Evolutionary conservation across 2,113 vertebrate genomes (phyloP).

Genomic region (Gasterosteus nipponicus): DNA sequence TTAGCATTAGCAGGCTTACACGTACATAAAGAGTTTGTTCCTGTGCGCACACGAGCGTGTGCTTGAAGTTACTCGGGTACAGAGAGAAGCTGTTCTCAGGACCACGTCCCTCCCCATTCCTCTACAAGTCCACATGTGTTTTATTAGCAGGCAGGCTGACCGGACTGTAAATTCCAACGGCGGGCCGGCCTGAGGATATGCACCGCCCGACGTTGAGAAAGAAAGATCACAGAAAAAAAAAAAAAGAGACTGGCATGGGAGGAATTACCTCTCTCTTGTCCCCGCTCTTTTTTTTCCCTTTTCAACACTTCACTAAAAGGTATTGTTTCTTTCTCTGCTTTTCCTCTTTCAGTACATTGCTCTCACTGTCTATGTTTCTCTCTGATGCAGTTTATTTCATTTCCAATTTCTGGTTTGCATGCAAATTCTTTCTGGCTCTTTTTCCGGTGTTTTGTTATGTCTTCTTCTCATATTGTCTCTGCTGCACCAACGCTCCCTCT

Average conservation of each 20-base stretch:
- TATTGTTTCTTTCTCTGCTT: neutral
- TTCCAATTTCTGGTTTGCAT: conserved; percentile 13
- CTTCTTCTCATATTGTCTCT: conserved; percentile 21
- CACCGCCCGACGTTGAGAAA: conserved; percentile 52
- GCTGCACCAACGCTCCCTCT: neutral
- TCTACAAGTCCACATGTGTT: conserved; percentile 82
- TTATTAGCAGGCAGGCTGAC: conserved; percentile 77
- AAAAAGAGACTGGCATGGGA: conserved; percentile 38
- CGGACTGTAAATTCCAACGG: conserved; percentile 78
- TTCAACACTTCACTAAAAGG: neutral
- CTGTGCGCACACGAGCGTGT: conserved; percentile 1
- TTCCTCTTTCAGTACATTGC: neutral
- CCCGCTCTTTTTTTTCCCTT: neutral
- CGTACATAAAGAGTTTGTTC: neutral
- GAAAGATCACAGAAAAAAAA: conserved; percentile 55
- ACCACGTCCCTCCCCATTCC: conserved; percentile 72
- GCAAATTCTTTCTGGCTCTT: conserved; percentile 18
- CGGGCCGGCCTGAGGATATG: conserved; percentile 62
- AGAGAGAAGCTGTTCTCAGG: conserved; percentile 62
- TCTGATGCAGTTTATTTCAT: conserved; percentile 14
- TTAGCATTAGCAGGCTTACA: conserved; percentile 11
- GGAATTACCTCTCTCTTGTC: conserved; percentile 37
- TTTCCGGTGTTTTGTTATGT: conserved; percentile 16
- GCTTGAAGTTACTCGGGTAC: conserved; percentile 28
- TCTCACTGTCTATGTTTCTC: neutral